Base-by-base conservation (phyloP, 2,797 vertebrate genomes). In the Spondyliosoma cantharus region DNA sequence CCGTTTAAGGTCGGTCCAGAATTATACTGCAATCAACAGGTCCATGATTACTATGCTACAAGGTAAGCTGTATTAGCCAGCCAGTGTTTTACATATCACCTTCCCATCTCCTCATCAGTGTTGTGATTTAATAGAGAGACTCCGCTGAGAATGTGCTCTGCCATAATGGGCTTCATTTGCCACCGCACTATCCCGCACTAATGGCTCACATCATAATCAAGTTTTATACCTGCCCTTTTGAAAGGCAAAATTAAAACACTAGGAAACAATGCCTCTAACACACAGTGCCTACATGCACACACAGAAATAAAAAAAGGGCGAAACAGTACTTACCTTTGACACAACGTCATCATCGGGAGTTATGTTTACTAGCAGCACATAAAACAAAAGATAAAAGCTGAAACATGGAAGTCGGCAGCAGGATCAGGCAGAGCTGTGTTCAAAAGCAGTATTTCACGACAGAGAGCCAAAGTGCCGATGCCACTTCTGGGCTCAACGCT, bases 11-110 rank as follows among this genome's bases (percentile, higher is more conserved):
- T 37, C 63, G 17, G 16, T 79, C 52, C 57, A 29, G 7, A 61
- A 67, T 74, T 32, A 58, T 22, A 65, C 49, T 57, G 68, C 68
- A 71, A 71, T 79, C 62, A 76, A 76, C 27, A 83, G 48, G 72
- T 74, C 42, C 46, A 54, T 53, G 48, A 52, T 87, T 82, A 68
- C 27, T 60, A 29, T 25, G 50, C 61, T 71, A 71, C 24, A 80
- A 59, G 24, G 24, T 17, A 62, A 50, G 42, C 52, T 2, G 3
- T 46, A 77, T 52, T 62, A 53, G 49, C 49, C 74, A 54, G 53
- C 19, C n/a, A 29, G 59, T 50, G 43, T 56, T 69, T 85, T 69
- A 66, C 48, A 15, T 70, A 25, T 56, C 7, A 45, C 43, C 50
- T 54, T 65, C 19, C 2, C 27, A 52, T 76, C 45, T 59, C 3